Evolutionary conservation across 2,113 vertebrate species (phyloP).

Genomic region (crab-eating macaque (Macaca fascicularis)): T2T-MFA8v1.1 NC_088390.1:52838001-52838500

Average conservation of each 20-base stretch:
- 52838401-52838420: background rate
- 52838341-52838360: background rate
- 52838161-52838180: conserved; percentile 34
- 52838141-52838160: conserved; percentile 39
- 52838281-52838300: background rate
- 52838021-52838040: conserved; percentile 25
- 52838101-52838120: conserved; percentile 3
- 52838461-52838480: background rate
- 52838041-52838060: conserved; percentile 23
- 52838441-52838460: background rate
- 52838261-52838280: background rate
- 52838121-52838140: background rate
- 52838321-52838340: background rate
- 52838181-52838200: conserved; percentile 15
- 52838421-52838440: background rate
- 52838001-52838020: conserved; percentile 46
- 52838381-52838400: background rate
- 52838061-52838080: conserved; percentile 64
- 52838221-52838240: background rate
- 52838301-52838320: background rate
- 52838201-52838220: background rate
- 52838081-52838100: conserved; percentile 20
- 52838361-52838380: background rate
- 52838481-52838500: background rate
- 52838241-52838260: background rate